Conservation (phyloP, 2,113 vertebrate species). For the Probosciger aterrimus region DNA sequence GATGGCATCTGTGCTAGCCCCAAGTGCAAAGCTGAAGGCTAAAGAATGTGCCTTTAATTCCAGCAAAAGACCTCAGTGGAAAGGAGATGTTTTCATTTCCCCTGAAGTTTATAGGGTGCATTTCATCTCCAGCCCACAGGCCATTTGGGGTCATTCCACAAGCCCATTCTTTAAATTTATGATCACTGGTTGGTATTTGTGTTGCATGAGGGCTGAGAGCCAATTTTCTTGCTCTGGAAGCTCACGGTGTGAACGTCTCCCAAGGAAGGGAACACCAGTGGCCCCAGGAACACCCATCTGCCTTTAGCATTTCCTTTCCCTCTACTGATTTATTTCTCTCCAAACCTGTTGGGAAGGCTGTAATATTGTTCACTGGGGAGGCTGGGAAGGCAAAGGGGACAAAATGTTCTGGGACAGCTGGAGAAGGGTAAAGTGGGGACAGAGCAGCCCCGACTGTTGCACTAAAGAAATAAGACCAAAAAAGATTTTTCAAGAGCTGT, state of each 20-base stretch:
- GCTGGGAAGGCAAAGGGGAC: not conserved
- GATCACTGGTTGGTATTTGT: not conserved
- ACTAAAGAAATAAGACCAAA: not conserved
- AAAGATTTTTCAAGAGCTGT: not conserved
- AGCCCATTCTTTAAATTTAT: not conserved
- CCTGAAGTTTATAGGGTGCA: not conserved
- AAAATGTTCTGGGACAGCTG: not conserved
- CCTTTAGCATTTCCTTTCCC: not conserved
- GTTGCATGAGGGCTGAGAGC: not conserved
- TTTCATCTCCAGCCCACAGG: not conserved
- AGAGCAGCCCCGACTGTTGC: not conserved
- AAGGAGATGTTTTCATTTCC: not conserved
- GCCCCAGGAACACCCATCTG: not conserved
- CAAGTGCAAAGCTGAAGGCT: not conserved
- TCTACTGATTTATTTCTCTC: not conserved
- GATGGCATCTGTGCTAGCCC: not conserved
- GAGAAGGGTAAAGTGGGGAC: not conserved
- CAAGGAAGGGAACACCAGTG: not conserved
- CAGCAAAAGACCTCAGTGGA: not conserved
- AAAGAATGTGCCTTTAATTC: not conserved
- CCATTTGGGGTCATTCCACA: not conserved
- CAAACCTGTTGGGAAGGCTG: not conserved
- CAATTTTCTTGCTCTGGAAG: accelerated
- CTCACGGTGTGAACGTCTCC: accelerated
- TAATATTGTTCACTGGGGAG: not conserved